These are phyloP conservation scores for Atherix ibis DNA, from an alignment of 2,888 invertebrate genomes.

Conservation along the genomic window DNA sequence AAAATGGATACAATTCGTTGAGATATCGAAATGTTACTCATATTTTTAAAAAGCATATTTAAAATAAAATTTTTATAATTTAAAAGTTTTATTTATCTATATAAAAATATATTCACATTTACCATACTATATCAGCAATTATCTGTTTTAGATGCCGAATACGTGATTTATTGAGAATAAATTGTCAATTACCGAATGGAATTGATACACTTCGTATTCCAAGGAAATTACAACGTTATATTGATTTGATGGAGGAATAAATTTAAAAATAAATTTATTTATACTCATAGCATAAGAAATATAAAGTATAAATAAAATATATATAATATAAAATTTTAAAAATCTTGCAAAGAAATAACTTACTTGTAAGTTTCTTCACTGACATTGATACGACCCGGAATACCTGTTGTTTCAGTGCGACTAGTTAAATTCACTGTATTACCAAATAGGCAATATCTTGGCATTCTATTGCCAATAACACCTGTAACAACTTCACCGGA, in stretches of 20 bases:
- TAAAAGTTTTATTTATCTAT: too few relatives aligned
- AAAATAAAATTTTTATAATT: too few relatives aligned
- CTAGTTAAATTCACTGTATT: conserved; percentile 90
- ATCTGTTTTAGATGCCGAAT: conserved; percentile 45
- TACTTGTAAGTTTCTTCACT: conserved; percentile 85
- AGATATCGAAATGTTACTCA: too few relatives aligned
- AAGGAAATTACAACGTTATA: conserved; percentile 45
- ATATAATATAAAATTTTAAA: too few relatives aligned
- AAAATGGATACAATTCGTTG: too few relatives aligned
- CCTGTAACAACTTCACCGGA: conserved; percentile 90
- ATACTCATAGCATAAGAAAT: too few relatives aligned
- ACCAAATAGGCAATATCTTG: conserved; percentile 82
- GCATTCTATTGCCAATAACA: conserved; percentile 88
- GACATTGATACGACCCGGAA: conserved; percentile 76
- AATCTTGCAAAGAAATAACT: too few relatives aligned
- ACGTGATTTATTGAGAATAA: conserved; percentile 45
- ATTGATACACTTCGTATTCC: conserved; percentile 54
- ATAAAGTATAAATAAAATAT: too few relatives aligned
- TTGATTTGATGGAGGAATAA: conserved; percentile 53
- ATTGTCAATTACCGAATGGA: conserved; percentile 59
- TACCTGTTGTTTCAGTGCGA: conserved; percentile 83
- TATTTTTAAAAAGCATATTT: too few relatives aligned
- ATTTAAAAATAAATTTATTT: neutral
- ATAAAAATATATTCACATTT: too few relatives aligned
- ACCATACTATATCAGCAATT: too few relatives aligned